These are phyloP conservation scores for Tineola bisselliella DNA, from an alignment of 2,888 invertebrate genomes.

Conservation along the genomic window DNA sequence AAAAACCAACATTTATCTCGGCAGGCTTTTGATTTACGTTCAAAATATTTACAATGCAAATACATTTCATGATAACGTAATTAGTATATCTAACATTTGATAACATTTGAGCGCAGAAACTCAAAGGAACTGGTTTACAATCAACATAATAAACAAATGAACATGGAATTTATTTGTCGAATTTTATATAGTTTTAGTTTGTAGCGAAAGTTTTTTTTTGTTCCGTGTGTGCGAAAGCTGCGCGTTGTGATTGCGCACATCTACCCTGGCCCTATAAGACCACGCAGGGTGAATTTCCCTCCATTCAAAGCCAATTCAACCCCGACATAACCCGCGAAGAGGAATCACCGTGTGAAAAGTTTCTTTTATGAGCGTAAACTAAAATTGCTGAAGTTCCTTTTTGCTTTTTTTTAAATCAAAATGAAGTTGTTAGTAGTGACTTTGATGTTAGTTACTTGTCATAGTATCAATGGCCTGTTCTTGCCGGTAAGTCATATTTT, in stretches of 20 bases:
- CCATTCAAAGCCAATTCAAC: slow-evolving; percentile 50
- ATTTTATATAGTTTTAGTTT: neutral
- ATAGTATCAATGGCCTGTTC: slow-evolving; percentile 38
- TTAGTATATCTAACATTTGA: neutral
- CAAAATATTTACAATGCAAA: slow-evolving; percentile 51
- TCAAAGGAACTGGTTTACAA: neutral
- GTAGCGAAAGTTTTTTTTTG: neutral
- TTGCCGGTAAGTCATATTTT: slow-evolving; percentile 44
- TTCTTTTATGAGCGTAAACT: slow-evolving; percentile 19
- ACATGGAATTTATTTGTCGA: neutral
- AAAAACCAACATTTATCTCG: slow-evolving; percentile 2
- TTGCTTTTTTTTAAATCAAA: slow-evolving; percentile 19
- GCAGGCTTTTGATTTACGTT: slow-evolving; percentile 20
- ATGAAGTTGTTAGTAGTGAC: slow-evolving; percentile 45
- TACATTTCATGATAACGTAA: slow-evolving; percentile 20
- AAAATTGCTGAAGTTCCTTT: neutral
- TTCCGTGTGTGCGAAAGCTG: neutral
- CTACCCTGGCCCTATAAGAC: slow-evolving; percentile 47
- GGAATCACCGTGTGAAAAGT: slow-evolving; percentile 16
- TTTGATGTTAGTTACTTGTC: slow-evolving; percentile 37
- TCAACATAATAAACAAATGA: neutral
- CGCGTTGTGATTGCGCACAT: slow-evolving; percentile 44
- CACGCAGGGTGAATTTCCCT: slow-evolving; percentile 35
- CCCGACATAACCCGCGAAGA: slow-evolving; percentile 33
- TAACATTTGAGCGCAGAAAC: slow-evolving; percentile 7